Conservation (phyloP, 2,888 invertebrate species). For the Rhimphoctona megacephalus region DNA sequence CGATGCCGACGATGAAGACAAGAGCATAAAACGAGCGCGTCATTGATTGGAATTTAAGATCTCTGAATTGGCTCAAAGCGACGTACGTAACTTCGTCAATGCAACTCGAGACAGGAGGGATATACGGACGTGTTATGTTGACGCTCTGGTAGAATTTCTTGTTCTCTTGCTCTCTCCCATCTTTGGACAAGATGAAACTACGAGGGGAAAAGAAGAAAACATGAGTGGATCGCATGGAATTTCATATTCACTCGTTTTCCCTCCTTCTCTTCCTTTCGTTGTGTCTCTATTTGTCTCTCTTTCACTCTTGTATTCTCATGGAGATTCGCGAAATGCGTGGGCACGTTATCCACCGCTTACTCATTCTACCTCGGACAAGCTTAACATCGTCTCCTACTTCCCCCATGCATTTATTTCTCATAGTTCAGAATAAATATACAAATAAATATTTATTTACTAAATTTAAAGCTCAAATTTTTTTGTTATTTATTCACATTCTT, state of each 20-base stretch:
- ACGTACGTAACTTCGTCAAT: conserved; percentile 28
- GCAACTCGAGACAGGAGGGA: conserved; percentile 32
- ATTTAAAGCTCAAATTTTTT: background rate
- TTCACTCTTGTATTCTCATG: conserved; percentile 40
- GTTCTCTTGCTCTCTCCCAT: conserved; percentile 40
- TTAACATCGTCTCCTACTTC: conserved; percentile 40
- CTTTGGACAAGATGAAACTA: conserved; percentile 41
- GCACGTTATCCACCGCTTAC: conserved; percentile 64
- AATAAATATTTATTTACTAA: conserved; percentile 46
- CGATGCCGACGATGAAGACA: conserved; percentile 3
- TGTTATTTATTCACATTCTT: conserved; percentile 27
- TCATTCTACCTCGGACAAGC: conserved; percentile 52
- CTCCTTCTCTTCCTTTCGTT: conserved; percentile 5
- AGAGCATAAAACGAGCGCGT: conserved; percentile 48
- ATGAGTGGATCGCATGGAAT: conserved; percentile 59
- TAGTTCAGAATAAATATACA: conserved; percentile 44
- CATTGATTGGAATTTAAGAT: conserved; percentile 63
- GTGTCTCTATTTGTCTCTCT: background rate
- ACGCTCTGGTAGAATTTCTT: conserved; percentile 34
- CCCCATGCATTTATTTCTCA: conserved; percentile 42
- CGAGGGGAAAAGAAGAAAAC: conserved; percentile 55
- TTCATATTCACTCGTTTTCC: conserved; percentile 55
- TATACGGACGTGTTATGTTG: conserved; percentile 40
- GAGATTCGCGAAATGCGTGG: conserved; percentile 66
- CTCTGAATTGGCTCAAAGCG: conserved; percentile 42